Evolutionary conservation across 2,888 invertebrate species (phyloP).

Genomic region (Meiosimyza decipiens): DNA sequence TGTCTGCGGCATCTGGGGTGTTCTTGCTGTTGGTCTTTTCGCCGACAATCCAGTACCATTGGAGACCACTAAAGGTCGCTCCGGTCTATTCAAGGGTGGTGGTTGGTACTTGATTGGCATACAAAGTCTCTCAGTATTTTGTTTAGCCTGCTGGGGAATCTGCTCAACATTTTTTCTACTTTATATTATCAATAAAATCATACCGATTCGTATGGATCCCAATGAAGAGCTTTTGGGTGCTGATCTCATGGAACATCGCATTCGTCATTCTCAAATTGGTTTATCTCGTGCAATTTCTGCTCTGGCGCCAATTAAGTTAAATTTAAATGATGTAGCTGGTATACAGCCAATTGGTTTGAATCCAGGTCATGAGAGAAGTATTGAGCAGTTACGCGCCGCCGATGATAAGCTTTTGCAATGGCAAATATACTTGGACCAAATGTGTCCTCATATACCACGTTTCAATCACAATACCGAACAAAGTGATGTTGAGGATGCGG

Average conservation of each 20-base stretch:
- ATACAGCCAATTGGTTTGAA: slow-evolving; percentile 72
- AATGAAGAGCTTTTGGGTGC: slow-evolving; percentile 90
- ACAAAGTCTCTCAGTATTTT: slow-evolving; percentile 79
- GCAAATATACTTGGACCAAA: slow-evolving; percentile 61
- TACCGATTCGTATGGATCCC: slow-evolving; percentile 87
- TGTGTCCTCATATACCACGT: slow-evolving; percentile 49
- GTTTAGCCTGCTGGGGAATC: slow-evolving; percentile 80
- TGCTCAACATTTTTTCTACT: slow-evolving; percentile 77
- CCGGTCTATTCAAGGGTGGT: slow-evolving; percentile 84
- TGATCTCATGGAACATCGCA: slow-evolving; percentile 87
- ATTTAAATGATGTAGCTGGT: slow-evolving; percentile 59
- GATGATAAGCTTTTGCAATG: slow-evolving; percentile 63
- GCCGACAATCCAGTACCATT: slow-evolving; percentile 86
- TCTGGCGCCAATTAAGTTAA: slow-evolving; percentile 73
- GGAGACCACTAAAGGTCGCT: slow-evolving; percentile 81
- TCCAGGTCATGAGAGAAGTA: slow-evolving; percentile 70
- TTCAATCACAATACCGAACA: slow-evolving; percentile 39
- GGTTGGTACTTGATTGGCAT: slow-evolving; percentile 89
- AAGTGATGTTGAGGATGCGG: slow-evolving; percentile 36
- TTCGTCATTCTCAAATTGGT: slow-evolving; percentile 76
- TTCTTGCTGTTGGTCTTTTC: slow-evolving; percentile 84
- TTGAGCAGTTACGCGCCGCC: slow-evolving; percentile 61
- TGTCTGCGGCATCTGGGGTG: slow-evolving; percentile 77
- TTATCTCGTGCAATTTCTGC: slow-evolving; percentile 81
- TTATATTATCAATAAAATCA: slow-evolving; percentile 80